phyloP scores from a whole-genome alignment of 2,797 vertebrate species.

The Hydrocynus forskahlii region DNA sequence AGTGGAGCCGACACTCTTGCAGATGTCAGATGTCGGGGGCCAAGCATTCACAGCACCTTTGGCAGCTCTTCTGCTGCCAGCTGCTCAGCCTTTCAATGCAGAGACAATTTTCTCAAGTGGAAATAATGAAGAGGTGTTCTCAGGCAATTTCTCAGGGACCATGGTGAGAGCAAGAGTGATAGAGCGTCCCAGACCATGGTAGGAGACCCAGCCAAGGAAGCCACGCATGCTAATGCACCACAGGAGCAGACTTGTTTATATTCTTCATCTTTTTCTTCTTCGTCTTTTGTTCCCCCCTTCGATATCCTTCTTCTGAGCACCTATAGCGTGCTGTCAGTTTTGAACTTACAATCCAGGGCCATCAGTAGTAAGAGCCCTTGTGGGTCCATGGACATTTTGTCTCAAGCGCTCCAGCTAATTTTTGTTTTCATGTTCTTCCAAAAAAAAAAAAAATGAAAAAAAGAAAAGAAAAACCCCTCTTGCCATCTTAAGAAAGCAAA shows the following conservation, averaged over 20 bases:
- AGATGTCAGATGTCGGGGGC: conserved; percentile 52
- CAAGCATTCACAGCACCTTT: conserved; percentile 63
- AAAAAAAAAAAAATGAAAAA: conserved; percentile 36
- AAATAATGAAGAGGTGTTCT: conserved; percentile 72
- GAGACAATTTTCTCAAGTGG: conserved; percentile 75
- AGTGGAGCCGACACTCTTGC: conserved; percentile 60
- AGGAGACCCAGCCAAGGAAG: conserved; percentile 18
- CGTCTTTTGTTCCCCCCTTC: background rate
- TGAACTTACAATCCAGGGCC: conserved; percentile 27
- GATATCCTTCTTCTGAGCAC: background rate
- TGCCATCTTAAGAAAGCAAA: conserved; percentile 44
- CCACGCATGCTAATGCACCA: conserved; percentile 18
- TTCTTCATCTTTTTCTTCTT: background rate
- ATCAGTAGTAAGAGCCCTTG: conserved; percentile 27
- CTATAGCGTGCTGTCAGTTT: conserved; percentile 9
- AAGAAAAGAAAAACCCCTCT: conserved; percentile 21
- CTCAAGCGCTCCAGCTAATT: conserved; percentile 12
- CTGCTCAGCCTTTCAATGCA: conserved; percentile 72
- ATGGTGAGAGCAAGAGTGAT: conserved; percentile 46
- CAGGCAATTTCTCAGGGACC: conserved; percentile 66
- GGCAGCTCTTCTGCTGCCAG: conserved; percentile 72
- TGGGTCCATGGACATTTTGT: conserved; percentile 28
- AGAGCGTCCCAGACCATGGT: conserved; percentile 28
- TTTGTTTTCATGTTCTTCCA: conserved; percentile 13
- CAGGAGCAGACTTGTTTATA: background rate